These are phyloP conservation scores for Lepus townsendii DNA, from an alignment of 2,797 vertebrate species.

Conservation along the genomic window DNA sequence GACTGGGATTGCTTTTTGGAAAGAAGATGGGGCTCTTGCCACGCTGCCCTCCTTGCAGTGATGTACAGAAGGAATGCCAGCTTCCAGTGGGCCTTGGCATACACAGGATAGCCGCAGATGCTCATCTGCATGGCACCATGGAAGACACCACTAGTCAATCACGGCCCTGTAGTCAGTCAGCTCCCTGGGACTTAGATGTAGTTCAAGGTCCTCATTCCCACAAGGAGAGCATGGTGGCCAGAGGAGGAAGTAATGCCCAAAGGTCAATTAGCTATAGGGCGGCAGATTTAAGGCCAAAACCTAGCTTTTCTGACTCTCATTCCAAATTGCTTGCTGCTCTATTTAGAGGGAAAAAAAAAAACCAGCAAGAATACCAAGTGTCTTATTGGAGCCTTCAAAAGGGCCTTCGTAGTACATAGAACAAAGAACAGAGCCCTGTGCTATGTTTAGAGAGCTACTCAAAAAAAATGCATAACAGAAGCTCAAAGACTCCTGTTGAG, in stretches of 20 bases:
- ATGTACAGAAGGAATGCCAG: too few species aligned
- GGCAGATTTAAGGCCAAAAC: neutral
- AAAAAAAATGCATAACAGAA: neutral
- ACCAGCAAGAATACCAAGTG: neutral
- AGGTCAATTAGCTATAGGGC: rapidly evolving
- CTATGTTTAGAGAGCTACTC: neutral
- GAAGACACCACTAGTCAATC: rapidly evolving
- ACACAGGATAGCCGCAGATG: neutral
- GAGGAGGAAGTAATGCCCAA: rapidly evolving
- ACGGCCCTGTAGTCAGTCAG: rapidly evolving
- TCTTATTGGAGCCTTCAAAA: neutral
- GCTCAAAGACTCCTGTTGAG: neutral
- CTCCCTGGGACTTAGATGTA: rapidly evolving
- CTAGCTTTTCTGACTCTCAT: neutral
- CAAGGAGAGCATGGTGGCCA: neutral
- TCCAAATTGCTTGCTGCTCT: neutral
- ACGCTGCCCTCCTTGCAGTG: rapidly evolving
- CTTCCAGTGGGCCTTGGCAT: neutral
- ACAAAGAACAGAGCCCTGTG: neutral
- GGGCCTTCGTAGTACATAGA: rapidly evolving
- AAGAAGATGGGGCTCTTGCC: too few species aligned
- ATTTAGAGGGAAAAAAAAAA: neutral
- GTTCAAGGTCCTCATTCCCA: rapidly evolving
- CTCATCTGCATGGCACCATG: rapidly evolving
- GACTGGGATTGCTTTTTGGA: neutral